Conservation (phyloP, 2,113 vertebrate species). For the Xenotilapia leptura region DNA sequence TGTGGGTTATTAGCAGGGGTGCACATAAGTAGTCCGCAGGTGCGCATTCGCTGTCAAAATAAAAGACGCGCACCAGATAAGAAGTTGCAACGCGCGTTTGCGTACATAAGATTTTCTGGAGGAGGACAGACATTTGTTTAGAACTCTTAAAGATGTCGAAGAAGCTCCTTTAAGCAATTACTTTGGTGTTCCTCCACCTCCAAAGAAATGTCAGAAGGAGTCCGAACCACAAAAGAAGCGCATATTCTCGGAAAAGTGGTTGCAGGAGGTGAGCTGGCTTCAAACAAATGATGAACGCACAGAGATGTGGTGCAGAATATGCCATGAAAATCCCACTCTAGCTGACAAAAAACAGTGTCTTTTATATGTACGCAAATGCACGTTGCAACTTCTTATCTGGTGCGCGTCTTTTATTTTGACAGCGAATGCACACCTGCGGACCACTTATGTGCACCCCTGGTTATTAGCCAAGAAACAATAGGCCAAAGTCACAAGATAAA, state of each 20-base stretch:
- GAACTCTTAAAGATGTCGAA: neutral
- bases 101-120: neutral
- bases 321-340: neutral
- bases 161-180: neutral
- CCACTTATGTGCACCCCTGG: neutral
- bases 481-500: neutral
- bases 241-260: neutral
- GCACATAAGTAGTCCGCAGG: neutral
- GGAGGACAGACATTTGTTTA: neutral
- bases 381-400: neutral
- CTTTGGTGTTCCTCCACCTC: neutral
- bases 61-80: neutral
- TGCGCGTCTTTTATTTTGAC: neutral
- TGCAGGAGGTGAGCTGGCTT: rapidly evolving
- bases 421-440: neutral
- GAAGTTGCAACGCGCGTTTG: rapidly evolving
- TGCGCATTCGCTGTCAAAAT: neutral
- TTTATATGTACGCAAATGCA: neutral
- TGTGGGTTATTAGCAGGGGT: neutral
- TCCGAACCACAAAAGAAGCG: rapidly evolving
- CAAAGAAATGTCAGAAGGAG: neutral
- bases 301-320: neutral
- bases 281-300: neutral
- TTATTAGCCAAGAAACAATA: neutral
- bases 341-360: neutral